Base-by-base conservation (phyloP, 2,113 vertebrate genomes). In the Oncorhynchus mykiss region DNA sequence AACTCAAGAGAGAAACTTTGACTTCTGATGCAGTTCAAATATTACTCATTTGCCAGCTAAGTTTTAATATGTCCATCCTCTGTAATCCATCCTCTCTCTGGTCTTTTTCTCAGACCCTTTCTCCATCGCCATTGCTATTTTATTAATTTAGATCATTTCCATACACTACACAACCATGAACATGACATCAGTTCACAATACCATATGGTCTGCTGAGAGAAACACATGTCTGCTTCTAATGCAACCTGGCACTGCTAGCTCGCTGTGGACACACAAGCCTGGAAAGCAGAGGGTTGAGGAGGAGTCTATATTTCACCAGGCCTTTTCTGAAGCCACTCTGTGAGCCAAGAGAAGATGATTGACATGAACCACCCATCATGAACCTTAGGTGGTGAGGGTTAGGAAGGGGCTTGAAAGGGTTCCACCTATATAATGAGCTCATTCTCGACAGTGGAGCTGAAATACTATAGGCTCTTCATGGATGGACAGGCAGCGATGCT, bases 331-430 rank as follows among this genome's bases (percentile, higher is more conserved):
- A 54, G 51, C 51, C 59, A 62, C n/a, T 57, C 18, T 3, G 59
- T 62, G n/a, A 60, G 59, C 6, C 59, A 22, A 22, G 16, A 72
- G 59, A 2, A 72, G 51, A 60, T 66, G 71, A 84, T 82, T 87
- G 87, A 86, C 82, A 77, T 0, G 49, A 76, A 76, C 82, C 74
- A 78, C 81, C 80, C 64, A 59, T 82, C 69, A 73, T 60, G 65
- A 81, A 83, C 71, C 87, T 81, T 80, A 84, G 87, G 80, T 86
- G 80, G 84, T 13, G 64, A 77, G 72, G 78, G 78, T 67, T 71
- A 70, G 29, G 78, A 72, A 13, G 64, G 78, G 54, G 60, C 75
- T 86, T 77, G 80, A 80, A 78, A 82, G 82, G 59, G 48, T 1
- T 48, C n/a, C 27, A 39, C 70, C 73, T 78, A 68, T 70, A 83